Conservation (phyloP, 1,140 invertebrate genomes). For the Drosophila oshimai region DNA sequence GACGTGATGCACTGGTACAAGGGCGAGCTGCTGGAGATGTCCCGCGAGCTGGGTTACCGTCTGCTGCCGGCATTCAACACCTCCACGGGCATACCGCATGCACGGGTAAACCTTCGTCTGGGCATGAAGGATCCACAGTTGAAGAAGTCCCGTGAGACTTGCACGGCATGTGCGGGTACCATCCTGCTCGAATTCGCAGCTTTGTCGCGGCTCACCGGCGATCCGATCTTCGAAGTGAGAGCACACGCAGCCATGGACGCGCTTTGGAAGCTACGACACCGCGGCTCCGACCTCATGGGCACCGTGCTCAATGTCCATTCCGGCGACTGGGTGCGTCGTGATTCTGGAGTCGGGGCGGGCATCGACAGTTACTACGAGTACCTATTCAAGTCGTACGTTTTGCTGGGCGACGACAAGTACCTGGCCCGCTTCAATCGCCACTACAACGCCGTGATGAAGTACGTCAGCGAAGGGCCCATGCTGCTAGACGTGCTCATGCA, state of each 20-base stretch:
- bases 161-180: slow-evolving; percentile 98
- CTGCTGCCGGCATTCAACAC: slow-evolving; percentile 98
- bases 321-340: slow-evolving; percentile 97
- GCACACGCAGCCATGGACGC: slow-evolving; percentile 98
- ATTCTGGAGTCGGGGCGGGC: slow-evolving; percentile 98
- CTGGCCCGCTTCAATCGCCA: slow-evolving; percentile 96
- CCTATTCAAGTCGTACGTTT: slow-evolving; percentile 95
- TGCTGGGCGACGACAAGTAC: slow-evolving; percentile 94
- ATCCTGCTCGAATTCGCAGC: slow-evolving; percentile 99
- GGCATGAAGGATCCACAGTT: slow-evolving; percentile 91
- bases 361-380: slow-evolving; percentile 99
- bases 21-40: slow-evolving; percentile 94
- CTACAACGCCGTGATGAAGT: slow-evolving; percentile 99
- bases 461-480: slow-evolving; percentile 97
- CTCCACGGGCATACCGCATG: slow-evolving; percentile 97
- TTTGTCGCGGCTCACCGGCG: slow-evolving; percentile 94
- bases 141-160: slow-evolving; percentile 93
- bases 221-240: slow-evolving; percentile 96
- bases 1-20: slow-evolving; percentile 94
- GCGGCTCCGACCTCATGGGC: slow-evolving; percentile 95
- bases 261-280: slow-evolving; percentile 96
- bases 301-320: slow-evolving; percentile 98
- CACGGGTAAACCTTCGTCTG: slow-evolving; percentile 95
- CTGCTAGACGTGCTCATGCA: slow-evolving; percentile 99
- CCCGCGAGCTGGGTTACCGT: slow-evolving; percentile 95